Evolutionary conservation across 2,113 vertebrate species (phyloP).

Genomic region (Halichoeres trimaculatus): DNA sequence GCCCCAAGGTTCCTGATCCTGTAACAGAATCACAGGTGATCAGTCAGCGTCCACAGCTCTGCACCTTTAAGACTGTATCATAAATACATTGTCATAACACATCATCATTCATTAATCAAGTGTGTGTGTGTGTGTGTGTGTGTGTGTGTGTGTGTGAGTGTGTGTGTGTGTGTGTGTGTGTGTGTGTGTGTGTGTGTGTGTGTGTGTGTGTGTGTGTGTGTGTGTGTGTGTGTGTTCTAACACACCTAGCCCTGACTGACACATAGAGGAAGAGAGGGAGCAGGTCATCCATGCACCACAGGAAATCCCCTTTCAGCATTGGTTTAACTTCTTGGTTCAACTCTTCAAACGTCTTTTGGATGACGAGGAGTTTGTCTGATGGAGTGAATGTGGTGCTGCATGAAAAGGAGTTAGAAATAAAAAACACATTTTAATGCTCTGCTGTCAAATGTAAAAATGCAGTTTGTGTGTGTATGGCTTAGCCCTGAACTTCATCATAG

Average conservation of each 20-base stretch:
- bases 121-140: constrained; percentile 17
- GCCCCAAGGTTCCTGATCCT: constrained; percentile 97
- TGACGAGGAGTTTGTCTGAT: constrained; percentile 93
- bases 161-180: constrained; percentile 16
- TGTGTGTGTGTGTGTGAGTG: constrained; percentile 13
- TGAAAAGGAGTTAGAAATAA: not conserved
- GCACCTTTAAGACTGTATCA: too few species aligned
- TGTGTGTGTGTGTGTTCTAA: constrained; percentile 10
- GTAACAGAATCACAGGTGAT: constrained; percentile 1
- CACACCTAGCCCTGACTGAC: constrained; percentile 94
- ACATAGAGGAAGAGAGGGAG: constrained; percentile 98
- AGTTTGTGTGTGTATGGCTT: too few species aligned
- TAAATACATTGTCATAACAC: too few species aligned
- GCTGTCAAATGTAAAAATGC: not conserved
- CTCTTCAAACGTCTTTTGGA: constrained; percentile 96
- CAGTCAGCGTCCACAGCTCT: too few species aligned
- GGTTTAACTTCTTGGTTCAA: constrained; percentile 92
- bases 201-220: constrained; percentile 5
- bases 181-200: not conserved
- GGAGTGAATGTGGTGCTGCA: constrained; percentile 95
- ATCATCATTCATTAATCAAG: too few species aligned
- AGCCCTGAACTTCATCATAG: too few species aligned
- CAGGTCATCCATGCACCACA: constrained; percentile 99
- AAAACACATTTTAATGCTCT: not conserved
- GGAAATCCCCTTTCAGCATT: constrained; percentile 86